Base-by-base conservation (phyloP, 2,797 vertebrate genomes). In the Gymnothorax reevesii region DNA sequence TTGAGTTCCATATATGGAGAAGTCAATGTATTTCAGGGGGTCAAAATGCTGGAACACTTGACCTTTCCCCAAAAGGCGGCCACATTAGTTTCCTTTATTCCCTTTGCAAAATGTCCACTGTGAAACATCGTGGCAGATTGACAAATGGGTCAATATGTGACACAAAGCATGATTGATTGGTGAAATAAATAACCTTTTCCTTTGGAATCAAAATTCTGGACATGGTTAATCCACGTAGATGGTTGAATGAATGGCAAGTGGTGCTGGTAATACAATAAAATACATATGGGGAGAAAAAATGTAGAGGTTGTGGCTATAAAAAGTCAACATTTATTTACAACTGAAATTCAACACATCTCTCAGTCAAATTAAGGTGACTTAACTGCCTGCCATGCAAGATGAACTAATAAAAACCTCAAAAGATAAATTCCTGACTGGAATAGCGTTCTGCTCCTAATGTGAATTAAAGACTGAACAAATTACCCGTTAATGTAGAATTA, bases 381-480 rank as follows among this genome's bases (percentile, higher is more conserved):
- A 75, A 75, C 4, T 75, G 12, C 71, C 25, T 13, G 33, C 71
- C 1, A 33, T 75, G 71, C 33, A 75, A 75, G 49, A 17, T 4
- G 8, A 33, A 13, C 69, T 1, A 73, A 73, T 27, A 3, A 27
- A 33, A 33, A 27, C 13, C 33, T 15, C 49, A 42, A 4, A 4
- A 49, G 4, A 42, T 42, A 42, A 75, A 75, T 49, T 75, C 4
- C n/a, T 49, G 13, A 17, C 27, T 17, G 71, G 15, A 75, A 42
- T 33, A 73, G 25, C 27, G 1, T 13, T 73, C 25, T 73, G 69
- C 10, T 33, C 25, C 10, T 27, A 73, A 33, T 73, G 69, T 73
- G 71, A 75, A 71, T 71, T 66, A 33, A 27, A 71, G 66, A 71
- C 33, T 71, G n/a, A 71, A 33, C 66, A 71, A 71, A 12, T 73